Evolutionary conservation across 1,140 invertebrate genomes (phyloP), one percentile per base, ranked within the genome.

Genomic region (Chymomyza costata): DNA sequence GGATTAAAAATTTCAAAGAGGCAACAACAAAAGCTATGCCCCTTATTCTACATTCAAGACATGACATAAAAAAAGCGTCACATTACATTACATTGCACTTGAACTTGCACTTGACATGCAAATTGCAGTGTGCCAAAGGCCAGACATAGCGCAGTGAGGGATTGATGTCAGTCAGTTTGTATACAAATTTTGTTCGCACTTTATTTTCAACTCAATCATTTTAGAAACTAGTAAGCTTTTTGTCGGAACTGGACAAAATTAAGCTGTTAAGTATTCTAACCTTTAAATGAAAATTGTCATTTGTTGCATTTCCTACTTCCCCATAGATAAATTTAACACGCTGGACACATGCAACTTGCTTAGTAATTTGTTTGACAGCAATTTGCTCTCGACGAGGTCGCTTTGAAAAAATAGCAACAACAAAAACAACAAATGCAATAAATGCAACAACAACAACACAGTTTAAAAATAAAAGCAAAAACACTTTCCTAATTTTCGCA

Each of bases 251-350:
- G 18, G 37, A 49, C 6, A 19, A 16, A 16, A n/a, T n/a, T n/a
- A n/a, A n/a, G n/a, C n/a, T n/a, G n/a, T n/a, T n/a, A n/a, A 5
- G 21, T 8, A 25, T 25, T 25, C 21, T 78, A 71, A 76, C 71
- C 71, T 66, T 76, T 66, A 66, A n/a, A n/a, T n/a, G n/a, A n/a
- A 47, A 67, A 61, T 76, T 74, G 65, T 76, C 61, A 73, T 53
- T 46, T 51, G 47, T 32, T 61, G 60, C 49, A 56, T 64, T 65
- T 65, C 60, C 71, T 76, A 62, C 53, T 76, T 76, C 71, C 71
- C 67, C 71, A 63, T 48, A 78, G 73, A 76, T 71, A 78, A 60
- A 38, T 53, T 51, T 48, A 49, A 41, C 17, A 21, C 38, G 44
- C 69, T 74, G 69, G 63, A 71, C 38, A 39, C 38, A 39, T 43